These are phyloP conservation scores for Proteles cristata DNA, from an alignment of 2,113 vertebrate genomes.

Conservation along the genomic window DNA sequence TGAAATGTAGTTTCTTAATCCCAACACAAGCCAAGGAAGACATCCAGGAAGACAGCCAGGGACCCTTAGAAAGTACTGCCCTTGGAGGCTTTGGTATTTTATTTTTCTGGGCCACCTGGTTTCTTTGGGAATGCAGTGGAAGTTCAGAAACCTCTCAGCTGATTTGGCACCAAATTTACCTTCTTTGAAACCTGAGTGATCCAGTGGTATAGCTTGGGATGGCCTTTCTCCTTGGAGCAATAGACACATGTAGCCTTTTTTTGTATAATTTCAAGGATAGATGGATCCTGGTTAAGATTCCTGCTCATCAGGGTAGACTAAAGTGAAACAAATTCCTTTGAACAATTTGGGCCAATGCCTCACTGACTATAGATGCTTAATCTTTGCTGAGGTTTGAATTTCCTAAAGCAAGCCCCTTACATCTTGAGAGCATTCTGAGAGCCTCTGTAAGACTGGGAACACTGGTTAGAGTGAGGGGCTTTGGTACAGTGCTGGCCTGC, in stretches of 20 bases:
- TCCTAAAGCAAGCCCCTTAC: neutral
- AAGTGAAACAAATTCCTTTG: constrained; percentile 31
- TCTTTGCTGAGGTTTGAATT: constrained; percentile 13
- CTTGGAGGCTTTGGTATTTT: neutral
- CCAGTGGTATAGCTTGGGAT: neutral
- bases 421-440: neutral
- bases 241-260: neutral
- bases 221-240: neutral
- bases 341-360: neutral
- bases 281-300: neutral
- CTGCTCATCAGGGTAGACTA: neutral
- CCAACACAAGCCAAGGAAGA: neutral
- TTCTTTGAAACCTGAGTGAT: neutral
- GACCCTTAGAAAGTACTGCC: neutral
- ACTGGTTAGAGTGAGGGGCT: neutral
- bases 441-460: neutral
- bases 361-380: neutral
- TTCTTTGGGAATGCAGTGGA: neutral
- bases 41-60: neutral
- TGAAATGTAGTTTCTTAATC: neutral
- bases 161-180: neutral
- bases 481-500: neutral
- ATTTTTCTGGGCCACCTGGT: neutral
- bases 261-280: neutral
- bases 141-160: neutral